Percentiles rank a stretch among this genome's conserved stretches.
These are phyloP conservation scores for Metellina segmentata DNA, from an alignment of 2,888 invertebrate genomes.

Conservation along the genomic window DNA sequence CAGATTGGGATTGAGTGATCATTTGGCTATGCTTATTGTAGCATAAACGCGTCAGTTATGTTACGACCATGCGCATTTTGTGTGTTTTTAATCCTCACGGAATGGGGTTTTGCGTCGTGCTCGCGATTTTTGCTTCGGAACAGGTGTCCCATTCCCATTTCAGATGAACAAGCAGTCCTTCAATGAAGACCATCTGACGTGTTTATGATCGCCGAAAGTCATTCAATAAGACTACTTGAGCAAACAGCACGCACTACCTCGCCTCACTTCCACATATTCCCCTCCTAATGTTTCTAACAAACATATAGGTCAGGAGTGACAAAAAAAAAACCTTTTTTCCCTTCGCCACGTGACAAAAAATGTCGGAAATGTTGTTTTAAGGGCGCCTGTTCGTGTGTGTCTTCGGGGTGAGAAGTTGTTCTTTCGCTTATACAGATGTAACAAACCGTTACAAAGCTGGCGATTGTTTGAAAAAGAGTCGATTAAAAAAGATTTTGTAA, in stretches of 20 bases:
- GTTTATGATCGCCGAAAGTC: not conserved
- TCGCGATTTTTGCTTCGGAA: not conserved
- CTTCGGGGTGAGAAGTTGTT: too few relatives aligned
- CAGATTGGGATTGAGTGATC: too few relatives aligned
- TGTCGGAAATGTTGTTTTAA: too few relatives aligned
- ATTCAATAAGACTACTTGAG: conserved; percentile 14
- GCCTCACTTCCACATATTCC: too few relatives aligned
- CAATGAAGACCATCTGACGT: not conserved
- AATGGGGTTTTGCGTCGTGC: not conserved
- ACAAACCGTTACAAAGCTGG: too few relatives aligned
- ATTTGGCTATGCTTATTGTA: too few relatives aligned
- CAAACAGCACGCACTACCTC: conserved; percentile 6
- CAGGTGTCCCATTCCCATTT: conserved; percentile 12
- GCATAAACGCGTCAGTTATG: not conserved
- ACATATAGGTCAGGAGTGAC: not conserved
- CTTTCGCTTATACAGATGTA: too few relatives aligned
- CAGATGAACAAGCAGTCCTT: conserved; percentile 10
- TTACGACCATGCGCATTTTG: too few relatives aligned
- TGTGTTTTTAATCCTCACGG: not conserved
- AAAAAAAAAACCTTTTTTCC: not conserved
- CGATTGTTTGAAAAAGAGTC: too few relatives aligned
- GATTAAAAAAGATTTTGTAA: too few relatives aligned
- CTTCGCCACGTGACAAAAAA: not conserved
- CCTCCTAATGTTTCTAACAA: not conserved
- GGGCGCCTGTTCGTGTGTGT: too few relatives aligned